Evolutionary conservation across 2,888 invertebrate species (phyloP).

Genomic region (Pterobdella sp.): DNA sequence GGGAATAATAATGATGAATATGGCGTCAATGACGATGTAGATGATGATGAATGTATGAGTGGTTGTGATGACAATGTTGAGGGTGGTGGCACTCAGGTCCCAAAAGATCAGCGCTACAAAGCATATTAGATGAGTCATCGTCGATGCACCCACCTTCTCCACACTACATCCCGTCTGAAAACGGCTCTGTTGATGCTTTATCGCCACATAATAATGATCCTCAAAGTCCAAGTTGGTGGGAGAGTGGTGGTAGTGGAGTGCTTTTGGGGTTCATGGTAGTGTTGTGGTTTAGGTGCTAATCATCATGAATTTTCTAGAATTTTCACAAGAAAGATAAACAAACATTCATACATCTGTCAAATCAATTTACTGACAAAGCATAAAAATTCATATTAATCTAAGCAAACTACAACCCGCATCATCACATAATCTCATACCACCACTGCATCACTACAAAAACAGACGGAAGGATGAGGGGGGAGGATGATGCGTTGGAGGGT

Average conservation of each 20-base stretch:
- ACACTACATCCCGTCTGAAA: neutral
- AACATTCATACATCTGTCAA: too few relatives aligned
- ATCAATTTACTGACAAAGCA: too few relatives aligned
- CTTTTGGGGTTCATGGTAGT: neutral
- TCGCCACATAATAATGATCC: neutral
- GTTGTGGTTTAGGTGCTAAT: neutral
- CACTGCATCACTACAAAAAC: neutral
- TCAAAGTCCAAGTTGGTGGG: constrained; percentile 7
- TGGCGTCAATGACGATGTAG: too few relatives aligned
- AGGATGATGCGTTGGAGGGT: constrained; percentile 51
- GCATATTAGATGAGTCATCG: constrained; percentile 48
- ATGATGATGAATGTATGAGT: too few relatives aligned
- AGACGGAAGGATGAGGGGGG: constrained; percentile 35
- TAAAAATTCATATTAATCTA: too few relatives aligned
- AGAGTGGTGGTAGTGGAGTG: neutral
- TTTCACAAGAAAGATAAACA: too few relatives aligned
- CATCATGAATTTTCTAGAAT: too few relatives aligned
- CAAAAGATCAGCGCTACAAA: constrained; percentile 50
- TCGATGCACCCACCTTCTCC: constrained; percentile 23
- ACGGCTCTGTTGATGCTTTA: neutral
- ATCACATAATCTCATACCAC: too few relatives aligned
- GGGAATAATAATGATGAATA: too few relatives aligned
- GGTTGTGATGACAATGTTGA: too few relatives aligned
- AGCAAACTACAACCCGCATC: neutral
- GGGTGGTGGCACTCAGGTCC: constrained; percentile 48